Base-by-base conservation (phyloP, 2,797 vertebrate species). In the Parotocinclus haroldoi region DNA sequence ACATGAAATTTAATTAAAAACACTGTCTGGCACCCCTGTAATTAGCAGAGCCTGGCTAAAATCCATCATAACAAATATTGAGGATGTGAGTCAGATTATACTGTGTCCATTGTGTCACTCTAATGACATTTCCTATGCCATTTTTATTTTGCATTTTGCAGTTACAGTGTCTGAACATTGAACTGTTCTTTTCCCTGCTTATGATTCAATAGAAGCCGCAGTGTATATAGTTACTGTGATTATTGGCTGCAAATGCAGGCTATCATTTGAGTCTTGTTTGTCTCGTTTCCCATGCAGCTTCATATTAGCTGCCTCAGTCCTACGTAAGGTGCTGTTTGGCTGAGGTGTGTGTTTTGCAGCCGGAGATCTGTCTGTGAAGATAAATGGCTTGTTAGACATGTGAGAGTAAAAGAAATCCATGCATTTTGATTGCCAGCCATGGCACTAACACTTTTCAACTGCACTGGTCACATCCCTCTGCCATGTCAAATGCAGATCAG, bases 401-500 rank as follows among this genome's bases (percentile, higher is more conserved):
- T 44, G 44, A 64, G 19, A 63, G 57, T 19, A 9, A 50, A 17
- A 17, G 40, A 13, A 16, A 42, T 38, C 50, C n/a, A 42, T 42
- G 39, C 58, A 40, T 65, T 27, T 54, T 66, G 53, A 72, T 27
- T 2, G 5, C 17, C 16, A 10, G 17, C 17, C 10, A 14, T 50
- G 48, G 3, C 27, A 44, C 66, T 51, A 13, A 18, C 13, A 56
- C n/a, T 50, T 12, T 17, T 51, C 50, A 27, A 46, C 38, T 52
- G 50, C 57, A 27, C 11, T 45, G 7, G 19, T 27, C 16, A 19
- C 38, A 55, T 72, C 37, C 19, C 54, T 53, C 16, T 72, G 69
- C 49, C 56, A 66, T 63, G 72, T 66, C 48, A 66, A 51, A 60
- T 58, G 19, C 42, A 53, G 63, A 38, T 38, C 50, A 45, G 58